Percentiles rank a stretch among this genome's conserved stretches.
These are phyloP conservation scores for Axinella damicornis DNA, from an alignment of 37 sponge, comb jelly and placozoan species.

Conservation along the genomic window DNA sequence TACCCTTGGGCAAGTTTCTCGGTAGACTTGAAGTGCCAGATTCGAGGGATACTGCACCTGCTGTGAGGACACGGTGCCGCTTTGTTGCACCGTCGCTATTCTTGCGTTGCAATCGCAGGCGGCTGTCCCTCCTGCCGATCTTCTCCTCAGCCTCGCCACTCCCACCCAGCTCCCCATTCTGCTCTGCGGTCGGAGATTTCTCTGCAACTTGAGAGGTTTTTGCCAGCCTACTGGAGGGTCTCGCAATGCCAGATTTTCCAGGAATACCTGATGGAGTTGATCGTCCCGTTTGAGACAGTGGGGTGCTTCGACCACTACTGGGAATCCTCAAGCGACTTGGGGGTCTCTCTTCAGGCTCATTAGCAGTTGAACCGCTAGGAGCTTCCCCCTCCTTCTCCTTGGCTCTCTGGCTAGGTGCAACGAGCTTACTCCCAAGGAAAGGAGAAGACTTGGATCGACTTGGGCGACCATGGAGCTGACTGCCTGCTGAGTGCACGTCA, in stretches of 20 bases:
- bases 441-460: no score
- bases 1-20: constrained; percentile 30
- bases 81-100: constrained; percentile 41
- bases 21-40: constrained; percentile 15
- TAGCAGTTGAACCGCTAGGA: no score
- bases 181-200: neutral
- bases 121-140: neutral
- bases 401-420: no score
- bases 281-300: neutral
- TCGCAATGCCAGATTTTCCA: neutral
- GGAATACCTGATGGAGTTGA: neutral
- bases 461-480: no score
- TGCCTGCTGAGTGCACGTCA: no score
- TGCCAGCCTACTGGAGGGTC: constrained; percentile 12
- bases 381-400: no score
- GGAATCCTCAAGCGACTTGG: neutral
- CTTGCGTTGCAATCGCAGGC: constrained; percentile 22
- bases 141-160: neutral
- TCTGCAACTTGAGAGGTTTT: neutral
- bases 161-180: neutral
- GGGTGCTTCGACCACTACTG: neutral
- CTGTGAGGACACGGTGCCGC: constrained; percentile 2
- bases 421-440: no score
- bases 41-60: neutral
- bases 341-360: no score